Evolutionary conservation across 2,888 invertebrate genomes (phyloP).

Genomic region (Agrypnus murinus): DNA sequence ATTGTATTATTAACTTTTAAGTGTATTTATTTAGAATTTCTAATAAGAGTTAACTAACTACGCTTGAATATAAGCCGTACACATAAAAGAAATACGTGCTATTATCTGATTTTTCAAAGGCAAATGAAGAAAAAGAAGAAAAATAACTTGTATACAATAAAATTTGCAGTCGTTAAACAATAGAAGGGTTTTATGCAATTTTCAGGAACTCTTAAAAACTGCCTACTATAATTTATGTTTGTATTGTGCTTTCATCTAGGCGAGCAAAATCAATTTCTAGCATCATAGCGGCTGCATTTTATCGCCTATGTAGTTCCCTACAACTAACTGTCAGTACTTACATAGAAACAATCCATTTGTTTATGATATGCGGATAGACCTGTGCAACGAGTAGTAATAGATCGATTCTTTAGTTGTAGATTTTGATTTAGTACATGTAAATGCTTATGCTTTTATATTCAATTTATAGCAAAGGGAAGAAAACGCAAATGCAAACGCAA

Average conservation of each 20-base stretch:
- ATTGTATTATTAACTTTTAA: no score
- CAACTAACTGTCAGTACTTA: slow-evolving; percentile 42
- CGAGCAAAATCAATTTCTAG: slow-evolving; percentile 48
- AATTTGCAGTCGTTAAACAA: slow-evolving; percentile 42
- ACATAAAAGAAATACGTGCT: no score
- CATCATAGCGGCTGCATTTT: slow-evolving; percentile 41
- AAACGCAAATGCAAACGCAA: no score
- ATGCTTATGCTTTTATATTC: slow-evolving; percentile 5
- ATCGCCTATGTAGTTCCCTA: slow-evolving; percentile 37
- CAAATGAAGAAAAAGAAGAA: no score
- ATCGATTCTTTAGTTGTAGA: slow-evolving; percentile 11
- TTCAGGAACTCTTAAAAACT: slow-evolving; percentile 41
- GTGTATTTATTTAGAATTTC: no score
- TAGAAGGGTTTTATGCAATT: slow-evolving; percentile 43
- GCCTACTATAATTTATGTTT: slow-evolving; percentile 44
- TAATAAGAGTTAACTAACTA: no score
- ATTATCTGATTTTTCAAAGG: no score
- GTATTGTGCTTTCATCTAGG: slow-evolving; percentile 48
- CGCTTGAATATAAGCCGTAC: no score
- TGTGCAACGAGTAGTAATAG: slow-evolving; percentile 16
- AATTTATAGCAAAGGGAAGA: slow-evolving; percentile 8
- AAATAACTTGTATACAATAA: slow-evolving; percentile 24
- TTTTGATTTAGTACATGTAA: slow-evolving; percentile 20
- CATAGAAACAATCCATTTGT: slow-evolving; percentile 43
- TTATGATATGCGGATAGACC: slow-evolving; percentile 35